phyloP scores from a whole-genome alignment of 2,888 invertebrate genomes.

The Phalera bucephala region DNA sequence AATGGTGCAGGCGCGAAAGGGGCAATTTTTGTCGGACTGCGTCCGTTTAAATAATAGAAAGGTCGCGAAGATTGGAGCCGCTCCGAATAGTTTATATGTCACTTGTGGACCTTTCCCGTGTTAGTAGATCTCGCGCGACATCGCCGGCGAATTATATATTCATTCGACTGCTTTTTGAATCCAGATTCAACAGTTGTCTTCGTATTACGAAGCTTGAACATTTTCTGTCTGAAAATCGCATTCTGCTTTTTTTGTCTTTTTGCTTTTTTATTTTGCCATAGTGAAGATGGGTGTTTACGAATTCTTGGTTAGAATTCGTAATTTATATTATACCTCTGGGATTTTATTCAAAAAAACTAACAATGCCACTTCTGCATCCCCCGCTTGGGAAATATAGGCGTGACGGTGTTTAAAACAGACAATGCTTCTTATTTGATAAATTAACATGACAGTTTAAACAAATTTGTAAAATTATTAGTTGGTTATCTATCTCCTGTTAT shows the following conservation, averaged over 20 bases:
- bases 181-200: constrained; percentile 51
- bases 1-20: constrained; percentile 48
- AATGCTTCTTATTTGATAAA: no score
- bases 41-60: constrained; percentile 79
- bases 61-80: constrained; percentile 77
- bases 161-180: constrained; percentile 59
- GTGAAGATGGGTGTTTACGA: no score
- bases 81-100: constrained; percentile 80
- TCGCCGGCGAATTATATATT: constrained; percentile 71
- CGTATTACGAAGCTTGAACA: constrained; percentile 30
- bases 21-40: constrained; percentile 68
- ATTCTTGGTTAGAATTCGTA: no score
- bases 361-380: no score
- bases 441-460: no score
- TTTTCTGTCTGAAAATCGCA: constrained; percentile 5
- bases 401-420: no score
- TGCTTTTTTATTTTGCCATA: no score
- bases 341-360: no score
- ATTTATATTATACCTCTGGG: no score
- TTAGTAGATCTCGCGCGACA: constrained; percentile 66
- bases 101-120: constrained; percentile 72
- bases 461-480: no score
- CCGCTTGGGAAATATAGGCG: no score
- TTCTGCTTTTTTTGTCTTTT: constrained; percentile 3
- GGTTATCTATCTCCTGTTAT: no score